Evolutionary conservation across 2,888 invertebrate species (phyloP).

Genomic region (Poecilus cupreus): DNA sequence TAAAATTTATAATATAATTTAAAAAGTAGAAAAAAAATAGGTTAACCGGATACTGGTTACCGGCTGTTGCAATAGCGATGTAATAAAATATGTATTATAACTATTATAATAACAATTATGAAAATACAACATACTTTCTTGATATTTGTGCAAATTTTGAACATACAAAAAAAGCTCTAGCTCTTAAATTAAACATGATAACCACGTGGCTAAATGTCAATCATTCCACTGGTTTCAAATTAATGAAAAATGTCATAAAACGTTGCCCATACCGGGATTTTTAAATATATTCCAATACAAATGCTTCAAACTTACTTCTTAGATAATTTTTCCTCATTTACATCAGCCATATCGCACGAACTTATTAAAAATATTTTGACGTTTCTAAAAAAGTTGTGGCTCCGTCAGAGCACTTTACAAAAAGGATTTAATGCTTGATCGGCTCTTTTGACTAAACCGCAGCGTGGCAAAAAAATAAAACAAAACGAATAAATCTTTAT

Average conservation of each 20-base stretch:
- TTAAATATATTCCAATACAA: conserved; percentile 49
- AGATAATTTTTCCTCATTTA: conserved; percentile 77
- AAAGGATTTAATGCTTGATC: conserved; percentile 16
- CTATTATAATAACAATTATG: conserved; percentile 34
- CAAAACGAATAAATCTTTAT: conserved; percentile 4
- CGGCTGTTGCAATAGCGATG: neutral
- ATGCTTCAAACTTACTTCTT: conserved; percentile 78
- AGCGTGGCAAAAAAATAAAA: conserved; percentile 1
- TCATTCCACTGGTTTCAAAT: conserved; percentile 37
- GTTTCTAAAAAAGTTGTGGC: conserved; percentile 35
- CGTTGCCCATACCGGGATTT: neutral
- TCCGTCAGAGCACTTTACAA: conserved; percentile 19
- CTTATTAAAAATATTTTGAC: conserved; percentile 41
- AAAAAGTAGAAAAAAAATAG: neutral
- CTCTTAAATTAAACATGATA: conserved; percentile 52
- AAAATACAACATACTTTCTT: conserved; percentile 67
- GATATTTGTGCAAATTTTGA: conserved; percentile 64
- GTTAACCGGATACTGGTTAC: neutral
- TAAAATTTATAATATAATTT: neutral
- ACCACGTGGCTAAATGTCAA: conserved; percentile 48
- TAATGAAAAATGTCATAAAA: conserved; percentile 22
- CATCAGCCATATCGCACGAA: conserved; percentile 75
- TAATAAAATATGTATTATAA: neutral
- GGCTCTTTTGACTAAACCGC: neutral
- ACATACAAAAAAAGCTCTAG: conserved; percentile 51